A percentile compares a stretch with the other conserved stretches of the same genome.
phyloP scores from a whole-genome alignment of 2,888 invertebrate species.

The Aporophyla lueneburgensis region DNA sequence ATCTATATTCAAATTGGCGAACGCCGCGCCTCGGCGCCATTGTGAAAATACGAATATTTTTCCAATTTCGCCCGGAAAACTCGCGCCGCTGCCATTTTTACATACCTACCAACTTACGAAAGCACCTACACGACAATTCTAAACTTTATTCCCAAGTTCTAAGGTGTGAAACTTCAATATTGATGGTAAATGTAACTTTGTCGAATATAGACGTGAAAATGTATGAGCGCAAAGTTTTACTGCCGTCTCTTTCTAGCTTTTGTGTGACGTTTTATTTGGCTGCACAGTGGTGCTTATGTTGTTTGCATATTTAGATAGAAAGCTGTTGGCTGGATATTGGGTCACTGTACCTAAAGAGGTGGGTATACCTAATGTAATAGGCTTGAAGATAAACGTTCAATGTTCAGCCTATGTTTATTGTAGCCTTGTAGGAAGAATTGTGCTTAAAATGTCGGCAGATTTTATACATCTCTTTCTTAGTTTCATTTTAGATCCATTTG shows the following conservation, averaged over 20 bases:
- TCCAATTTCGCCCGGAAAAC: conserved; percentile 88
- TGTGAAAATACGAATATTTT: conserved; percentile 88
- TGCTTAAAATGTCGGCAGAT: background rate
- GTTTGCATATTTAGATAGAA: conserved; percentile 58
- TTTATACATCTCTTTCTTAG: background rate
- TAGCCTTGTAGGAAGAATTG: background rate
- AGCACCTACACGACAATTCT: conserved; percentile 21
- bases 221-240: conserved; percentile 74
- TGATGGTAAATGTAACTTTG: conserved; percentile 54
- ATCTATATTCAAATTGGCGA: conserved; percentile 90
- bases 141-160: conserved; percentile 46
- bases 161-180: conserved; percentile 42
- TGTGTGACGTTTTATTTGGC: conserved; percentile 74
- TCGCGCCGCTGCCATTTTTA: conserved; percentile 78
- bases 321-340: conserved; percentile 44
- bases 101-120: conserved; percentile 67
- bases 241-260: conserved; percentile 76
- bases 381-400: background rate
- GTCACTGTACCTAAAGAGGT: conserved; percentile 34
- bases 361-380: conserved; percentile 14
- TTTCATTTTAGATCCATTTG: background rate
- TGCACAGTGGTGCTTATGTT: conserved; percentile 60
- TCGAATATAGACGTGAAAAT: conserved; percentile 76
- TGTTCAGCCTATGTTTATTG: background rate
- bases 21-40: conserved; percentile 81